Percentiles rank a stretch among this genome's conserved stretches.
phyloP scores from a whole-genome alignment of 1,140 invertebrate genomes.

The Rhizoglyphus robini region DNA sequence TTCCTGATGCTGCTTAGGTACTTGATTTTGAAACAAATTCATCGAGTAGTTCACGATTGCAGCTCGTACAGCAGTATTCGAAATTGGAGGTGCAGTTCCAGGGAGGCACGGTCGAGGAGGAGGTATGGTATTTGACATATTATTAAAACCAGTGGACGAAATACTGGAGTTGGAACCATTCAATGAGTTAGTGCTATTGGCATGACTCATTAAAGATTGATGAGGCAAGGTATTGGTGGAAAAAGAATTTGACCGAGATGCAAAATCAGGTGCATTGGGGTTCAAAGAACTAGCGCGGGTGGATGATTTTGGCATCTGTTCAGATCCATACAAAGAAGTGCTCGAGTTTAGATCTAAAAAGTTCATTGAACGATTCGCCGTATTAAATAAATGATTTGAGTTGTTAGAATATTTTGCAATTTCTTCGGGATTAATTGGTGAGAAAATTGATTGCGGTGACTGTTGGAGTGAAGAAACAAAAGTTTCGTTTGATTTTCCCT shows the following conservation, averaged over 20 bases:
- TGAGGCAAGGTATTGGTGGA: not conserved
- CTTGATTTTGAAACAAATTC: conserved; percentile 15
- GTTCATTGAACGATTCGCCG: not conserved
- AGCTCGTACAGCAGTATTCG: conserved; percentile 4
- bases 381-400: not conserved
- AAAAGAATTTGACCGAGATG: conserved; percentile 28
- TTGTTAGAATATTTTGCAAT: not conserved
- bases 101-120: not conserved
- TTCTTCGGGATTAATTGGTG: not conserved
- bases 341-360: not conserved
- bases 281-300: conserved; percentile 42
- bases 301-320: not conserved
- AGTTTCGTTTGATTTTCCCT: too few relatives aligned
- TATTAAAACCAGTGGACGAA: not conserved
- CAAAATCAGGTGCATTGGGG: conserved; percentile 72
- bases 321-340: too few relatives aligned
- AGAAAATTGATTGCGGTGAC: not conserved
- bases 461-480: too few relatives aligned
- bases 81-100: not conserved
- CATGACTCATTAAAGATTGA: not conserved
- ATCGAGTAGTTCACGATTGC: conserved; percentile 12
- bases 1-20: conserved; percentile 15
- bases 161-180: not conserved
- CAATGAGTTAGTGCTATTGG: not conserved
- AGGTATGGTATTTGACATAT: not conserved